Base-by-base conservation (phyloP, 2,797 vertebrate species). In the Monodelphis domestica region DNA sequence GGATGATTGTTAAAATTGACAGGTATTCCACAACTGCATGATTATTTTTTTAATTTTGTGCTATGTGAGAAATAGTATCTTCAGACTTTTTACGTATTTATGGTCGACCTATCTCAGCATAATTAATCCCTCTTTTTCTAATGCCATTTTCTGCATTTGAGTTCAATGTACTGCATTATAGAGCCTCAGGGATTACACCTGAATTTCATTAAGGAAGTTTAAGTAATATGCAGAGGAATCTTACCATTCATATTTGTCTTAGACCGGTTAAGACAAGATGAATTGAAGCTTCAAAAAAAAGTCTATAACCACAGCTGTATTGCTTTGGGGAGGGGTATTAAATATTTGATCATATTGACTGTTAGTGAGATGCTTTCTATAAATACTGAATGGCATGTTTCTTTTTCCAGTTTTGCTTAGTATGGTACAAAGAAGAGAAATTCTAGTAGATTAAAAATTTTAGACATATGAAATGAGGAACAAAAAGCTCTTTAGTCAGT, bases 171-270 rank as follows among this genome's bases (percentile, higher is more conserved):
- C 98, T 98, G 95, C 98, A 97, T 98, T 96, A 93, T 98, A 98
- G 98, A 98, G 98, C 99, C 99, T 98, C 96, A 97, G 98, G 99
- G 98, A 98, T 98, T 98, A 97, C 99, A 99, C 99, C 99, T 99
- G 99, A 99, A 98, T 98, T 98, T 98, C 97, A 98, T 98, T 98
- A 98, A 97, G 96, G 92, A 98, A 97, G 95, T 93, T 97, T 96
- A 97, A 97, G 97, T 97, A 98, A 97, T 97, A 97, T 95, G 95
- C 93, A 97, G 95, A 98, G 97, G 97, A 97, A 97, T 98, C 98
- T 98, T 53, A 59, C 89, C 96, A 96, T 97, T 97, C 95, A 98
- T 93, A 98, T 91, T 98, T 95, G 97, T 97, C 97, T 97, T 89
- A 91, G 97, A 97, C 98, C 98, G 98, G 98, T 98, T 98, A 97